phyloP scores from a whole-genome alignment of 2,888 invertebrate species.

The Scrobipalpa atriplicella region DNA sequence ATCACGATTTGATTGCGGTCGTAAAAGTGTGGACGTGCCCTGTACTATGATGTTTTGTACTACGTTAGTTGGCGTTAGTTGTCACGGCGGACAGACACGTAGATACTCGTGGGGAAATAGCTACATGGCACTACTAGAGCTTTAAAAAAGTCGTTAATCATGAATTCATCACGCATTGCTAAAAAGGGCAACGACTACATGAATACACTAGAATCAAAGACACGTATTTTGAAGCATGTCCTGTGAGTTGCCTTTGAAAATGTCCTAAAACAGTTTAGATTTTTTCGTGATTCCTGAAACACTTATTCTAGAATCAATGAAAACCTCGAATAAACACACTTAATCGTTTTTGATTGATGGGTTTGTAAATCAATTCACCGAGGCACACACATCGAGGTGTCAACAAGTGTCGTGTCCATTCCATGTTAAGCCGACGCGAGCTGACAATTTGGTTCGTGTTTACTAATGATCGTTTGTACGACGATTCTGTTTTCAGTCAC shows the following conservation, averaged over 20 bases:
- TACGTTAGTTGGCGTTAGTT: conserved; percentile 11
- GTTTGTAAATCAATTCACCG: conserved; percentile 29
- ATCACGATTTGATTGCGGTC: conserved; percentile 76
- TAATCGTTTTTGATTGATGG: conserved; percentile 21
- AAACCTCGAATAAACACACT: conserved; percentile 5
- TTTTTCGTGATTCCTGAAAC: conserved; percentile 9
- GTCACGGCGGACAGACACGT: conserved; percentile 20
- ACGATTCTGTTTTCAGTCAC: conserved; percentile 63
- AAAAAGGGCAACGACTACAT: conserved; percentile 5
- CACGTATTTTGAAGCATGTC: too few species aligned
- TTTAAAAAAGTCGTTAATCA: conserved; percentile 14
- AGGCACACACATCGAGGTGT: background rate
- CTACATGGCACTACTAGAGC: conserved; percentile 12
- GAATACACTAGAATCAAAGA: background rate
- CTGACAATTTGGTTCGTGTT: conserved; percentile 49
- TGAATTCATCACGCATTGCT: conserved; percentile 9
- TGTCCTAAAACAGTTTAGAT: too few species aligned
- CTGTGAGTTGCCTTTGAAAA: too few species aligned
- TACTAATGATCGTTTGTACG: conserved; percentile 52
- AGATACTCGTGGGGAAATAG: conserved; percentile 13
- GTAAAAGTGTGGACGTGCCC: conserved; percentile 58
- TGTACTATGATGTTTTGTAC: conserved; percentile 2
- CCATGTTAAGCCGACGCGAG: conserved; percentile 31
- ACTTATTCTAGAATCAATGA: background rate
- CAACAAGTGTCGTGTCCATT: conserved; percentile 25